Conservation (phyloP, 2,888 invertebrate species). For the Tholera decimalis region DNA sequence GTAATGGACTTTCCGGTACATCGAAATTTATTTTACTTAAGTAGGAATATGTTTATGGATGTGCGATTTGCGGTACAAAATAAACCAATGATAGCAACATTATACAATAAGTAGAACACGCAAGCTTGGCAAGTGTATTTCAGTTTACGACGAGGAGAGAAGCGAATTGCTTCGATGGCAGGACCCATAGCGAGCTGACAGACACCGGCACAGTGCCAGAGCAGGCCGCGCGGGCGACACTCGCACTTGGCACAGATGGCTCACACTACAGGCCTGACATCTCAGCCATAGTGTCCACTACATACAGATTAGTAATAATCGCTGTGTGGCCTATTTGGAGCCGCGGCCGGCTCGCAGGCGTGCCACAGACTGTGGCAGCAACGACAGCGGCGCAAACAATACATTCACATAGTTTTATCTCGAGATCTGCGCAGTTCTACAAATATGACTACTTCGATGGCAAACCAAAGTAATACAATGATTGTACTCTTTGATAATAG, state of each 20-base stretch:
- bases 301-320: not conserved
- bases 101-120: too few species aligned
- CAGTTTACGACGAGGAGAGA: not conserved
- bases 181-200: not conserved
- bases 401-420: conserved; percentile 6
- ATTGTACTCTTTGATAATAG: conserved; percentile 7
- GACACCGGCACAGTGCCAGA: not conserved
- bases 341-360: not conserved
- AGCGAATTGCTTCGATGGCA: too few species aligned
- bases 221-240: not conserved
- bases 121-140: not conserved
- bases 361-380: not conserved
- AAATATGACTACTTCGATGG: conserved; percentile 9
- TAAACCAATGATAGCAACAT: not conserved
- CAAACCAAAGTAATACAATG: conserved; percentile 13
- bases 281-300: not conserved
- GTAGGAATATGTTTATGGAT: not conserved
- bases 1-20: conserved; percentile 20
- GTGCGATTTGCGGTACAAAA: not conserved
- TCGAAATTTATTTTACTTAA: conserved; percentile 7
- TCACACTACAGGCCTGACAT: not conserved
- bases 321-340: not conserved
- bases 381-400: not conserved
- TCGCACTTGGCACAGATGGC: not conserved
- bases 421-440: conserved; percentile 23